phyloP scores from a whole-genome alignment of 2,113 vertebrate genomes.

The Nesogale talazaci region DNA sequence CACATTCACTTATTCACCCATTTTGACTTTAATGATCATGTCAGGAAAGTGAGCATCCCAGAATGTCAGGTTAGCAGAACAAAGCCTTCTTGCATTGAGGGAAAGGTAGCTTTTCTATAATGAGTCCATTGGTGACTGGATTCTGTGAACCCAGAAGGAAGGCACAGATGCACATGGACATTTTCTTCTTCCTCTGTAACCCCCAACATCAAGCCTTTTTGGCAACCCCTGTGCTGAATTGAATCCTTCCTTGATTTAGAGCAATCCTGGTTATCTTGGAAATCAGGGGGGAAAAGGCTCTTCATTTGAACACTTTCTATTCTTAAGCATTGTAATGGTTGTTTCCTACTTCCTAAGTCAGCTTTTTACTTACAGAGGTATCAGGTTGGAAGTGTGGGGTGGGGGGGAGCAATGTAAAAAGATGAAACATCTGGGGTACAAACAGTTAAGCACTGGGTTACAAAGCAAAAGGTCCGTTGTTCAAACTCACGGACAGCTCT shows the following conservation, averaged over 20 bases:
- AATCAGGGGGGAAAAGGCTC: conserved; percentile 8
- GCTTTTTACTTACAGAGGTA: not conserved
- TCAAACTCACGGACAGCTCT: not conserved
- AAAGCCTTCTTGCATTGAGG: too few relatives aligned
- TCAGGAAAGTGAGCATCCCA: too few relatives aligned
- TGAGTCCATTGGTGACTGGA: not conserved
- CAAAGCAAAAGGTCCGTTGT: not conserved
- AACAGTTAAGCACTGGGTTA: not conserved
- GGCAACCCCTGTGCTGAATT: not conserved
- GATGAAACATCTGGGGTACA: not conserved
- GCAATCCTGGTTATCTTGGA: not conserved
- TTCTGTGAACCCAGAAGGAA: not conserved
- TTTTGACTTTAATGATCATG: too few relatives aligned
- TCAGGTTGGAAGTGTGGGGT: not conserved
- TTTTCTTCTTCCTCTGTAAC: not conserved
- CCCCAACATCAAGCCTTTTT: not conserved
- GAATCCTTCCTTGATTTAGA: not conserved
- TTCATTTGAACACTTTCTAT: not conserved
- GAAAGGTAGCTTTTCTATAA: not conserved
- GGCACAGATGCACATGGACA: not conserved
- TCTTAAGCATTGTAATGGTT: not conserved
- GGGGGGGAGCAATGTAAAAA: not conserved
- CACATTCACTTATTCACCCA: too few relatives aligned
- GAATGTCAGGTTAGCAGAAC: too few relatives aligned
- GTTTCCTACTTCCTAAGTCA: not conserved